Evolutionary conservation across 2,888 invertebrate species (phyloP).

Genomic region (Scaptodrosophila latifasciaeformis): DNA sequence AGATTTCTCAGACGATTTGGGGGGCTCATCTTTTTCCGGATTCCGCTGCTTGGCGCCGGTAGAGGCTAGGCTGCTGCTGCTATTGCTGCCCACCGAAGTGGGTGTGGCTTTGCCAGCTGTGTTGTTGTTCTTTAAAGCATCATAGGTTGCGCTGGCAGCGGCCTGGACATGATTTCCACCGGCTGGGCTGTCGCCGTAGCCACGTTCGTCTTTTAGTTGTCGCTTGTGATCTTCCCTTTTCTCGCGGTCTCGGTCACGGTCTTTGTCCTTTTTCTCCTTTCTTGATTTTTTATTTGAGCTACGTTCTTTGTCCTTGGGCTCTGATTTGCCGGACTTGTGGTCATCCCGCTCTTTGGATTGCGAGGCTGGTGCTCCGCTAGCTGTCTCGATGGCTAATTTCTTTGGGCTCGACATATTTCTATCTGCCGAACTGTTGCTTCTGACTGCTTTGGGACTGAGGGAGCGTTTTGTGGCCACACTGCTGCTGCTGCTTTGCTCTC

Average conservation of each 20-base stretch:
- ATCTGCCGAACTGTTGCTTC: constrained; percentile 40
- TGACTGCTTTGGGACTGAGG: constrained; percentile 50
- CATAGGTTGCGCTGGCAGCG: constrained; percentile 15
- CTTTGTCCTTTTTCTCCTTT: constrained; percentile 79
- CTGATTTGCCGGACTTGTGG: constrained; percentile 45
- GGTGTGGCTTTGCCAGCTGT: constrained; percentile 49
- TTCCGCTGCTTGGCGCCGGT: constrained; percentile 34
- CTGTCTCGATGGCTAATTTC: constrained; percentile 25
- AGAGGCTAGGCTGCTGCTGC: constrained; percentile 39
- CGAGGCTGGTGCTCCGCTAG: constrained; percentile 26
- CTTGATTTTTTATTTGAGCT: constrained; percentile 76
- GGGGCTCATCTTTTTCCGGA: constrained; percentile 43
- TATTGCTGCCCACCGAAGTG: constrained; percentile 46
- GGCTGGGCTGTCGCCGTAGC: constrained; percentile 35
- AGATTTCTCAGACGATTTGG: constrained; percentile 26
- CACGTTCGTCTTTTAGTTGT: constrained; percentile 46
- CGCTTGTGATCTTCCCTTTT: constrained; percentile 66
- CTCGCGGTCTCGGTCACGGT: constrained; percentile 78
- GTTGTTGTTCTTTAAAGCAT: constrained; percentile 24
- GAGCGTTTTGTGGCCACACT: constrained; percentile 42
- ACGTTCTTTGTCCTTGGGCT: constrained; percentile 58
- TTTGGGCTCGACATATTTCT: constrained; percentile 50
- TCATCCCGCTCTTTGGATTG: constrained; percentile 63
- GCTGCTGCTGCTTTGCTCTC: constrained; percentile 61
- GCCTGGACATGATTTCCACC: constrained; percentile 5